Base-by-base conservation (phyloP, 2,113 vertebrate species). In the Arenaria interpres region DNA sequence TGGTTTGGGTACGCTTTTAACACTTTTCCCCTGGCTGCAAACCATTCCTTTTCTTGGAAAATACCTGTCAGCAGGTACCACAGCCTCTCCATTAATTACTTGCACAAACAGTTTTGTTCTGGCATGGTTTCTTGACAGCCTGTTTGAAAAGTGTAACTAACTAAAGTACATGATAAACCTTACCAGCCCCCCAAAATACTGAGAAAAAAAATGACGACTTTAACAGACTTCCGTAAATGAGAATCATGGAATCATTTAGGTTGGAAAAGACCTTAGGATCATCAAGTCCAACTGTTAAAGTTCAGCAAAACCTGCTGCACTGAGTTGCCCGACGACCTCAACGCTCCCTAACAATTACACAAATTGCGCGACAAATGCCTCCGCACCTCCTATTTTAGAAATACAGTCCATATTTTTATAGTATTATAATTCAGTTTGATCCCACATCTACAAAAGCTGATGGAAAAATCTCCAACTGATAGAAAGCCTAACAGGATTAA, bases 11-110 rank as follows among this genome's bases (percentile, higher is more conserved):
- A 93, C 24, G 76, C 63, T 88, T 94, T 91, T 93, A 96, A 94
- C 93, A 85, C 95, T 93, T 93, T 91, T 85, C 39, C 88, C 67
- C 46, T 71, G 90, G 89, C 85, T 94, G 68, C 95, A 94, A 96
- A 90, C 78, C 59, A 94, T 91, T 95, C 54, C 85, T 88, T 95
- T 94, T 54, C 92, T 91, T 94, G 67, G 95, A 94, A 96, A 95
- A 93, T 80, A 94, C 71, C 85, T 96, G 95, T 96, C 96, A 96
- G 88, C 93, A 66, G 75, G 90, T 93, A 95, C 91, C 96, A 94
- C 85, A 85, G 75, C 63, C 91, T 93, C 88, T 80, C 78, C 85
- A 93, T 93, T 93, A 95, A 91, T 90, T 96, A 90, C 78, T 39
- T 63, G 54, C 63, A 93, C 68, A 88, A 95, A 83, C 25, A 88